Conservation (phyloP, 1,140 invertebrate genomes). For the Halotydeus destructor region DNA sequence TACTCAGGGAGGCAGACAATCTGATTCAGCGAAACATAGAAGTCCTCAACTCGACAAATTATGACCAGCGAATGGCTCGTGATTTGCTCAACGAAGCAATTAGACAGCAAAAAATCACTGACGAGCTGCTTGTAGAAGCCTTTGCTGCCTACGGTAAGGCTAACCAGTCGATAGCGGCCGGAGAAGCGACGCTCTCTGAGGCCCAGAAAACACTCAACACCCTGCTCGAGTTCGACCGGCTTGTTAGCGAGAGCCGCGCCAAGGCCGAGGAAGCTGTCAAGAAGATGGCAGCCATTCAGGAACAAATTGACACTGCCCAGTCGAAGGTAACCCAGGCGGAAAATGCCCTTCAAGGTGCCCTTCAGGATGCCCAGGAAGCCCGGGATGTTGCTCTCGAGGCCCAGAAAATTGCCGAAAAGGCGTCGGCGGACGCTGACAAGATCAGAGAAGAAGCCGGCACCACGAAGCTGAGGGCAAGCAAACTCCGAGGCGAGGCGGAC, state of each 20-base stretch:
- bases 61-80: conserved; percentile 21
- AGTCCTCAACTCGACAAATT: conserved; percentile 23
- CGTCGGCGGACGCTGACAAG: conserved; percentile 47
- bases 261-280: conserved; percentile 44
- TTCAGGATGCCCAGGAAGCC: conserved; percentile 50
- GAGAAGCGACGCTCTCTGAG: conserved; percentile 60
- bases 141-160: conserved; percentile 47
- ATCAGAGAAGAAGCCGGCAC: conserved; percentile 51
- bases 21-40: conserved; percentile 34
- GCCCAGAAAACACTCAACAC: conserved; percentile 65
- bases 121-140: conserved; percentile 42
- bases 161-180: conserved; percentile 52
- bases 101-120: conserved; percentile 36
- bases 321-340: conserved; percentile 32
- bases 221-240: conserved; percentile 61
- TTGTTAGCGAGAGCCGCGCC: conserved; percentile 54
- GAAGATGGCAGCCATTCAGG: conserved; percentile 35
- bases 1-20: conserved; percentile 28
- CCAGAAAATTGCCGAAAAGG: conserved; percentile 43
- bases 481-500: conserved; percentile 51
- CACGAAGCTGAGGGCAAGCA: conserved; percentile 46
- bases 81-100: conserved; percentile 29
- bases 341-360: conserved; percentile 41
- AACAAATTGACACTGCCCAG: conserved; percentile 39
- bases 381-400: conserved; percentile 51